A percentile compares a stretch with the other conserved stretches of the same genome.
Conservation (phyloP, 1,140 invertebrate genomes). For the Penaeus chinensis region DNA sequence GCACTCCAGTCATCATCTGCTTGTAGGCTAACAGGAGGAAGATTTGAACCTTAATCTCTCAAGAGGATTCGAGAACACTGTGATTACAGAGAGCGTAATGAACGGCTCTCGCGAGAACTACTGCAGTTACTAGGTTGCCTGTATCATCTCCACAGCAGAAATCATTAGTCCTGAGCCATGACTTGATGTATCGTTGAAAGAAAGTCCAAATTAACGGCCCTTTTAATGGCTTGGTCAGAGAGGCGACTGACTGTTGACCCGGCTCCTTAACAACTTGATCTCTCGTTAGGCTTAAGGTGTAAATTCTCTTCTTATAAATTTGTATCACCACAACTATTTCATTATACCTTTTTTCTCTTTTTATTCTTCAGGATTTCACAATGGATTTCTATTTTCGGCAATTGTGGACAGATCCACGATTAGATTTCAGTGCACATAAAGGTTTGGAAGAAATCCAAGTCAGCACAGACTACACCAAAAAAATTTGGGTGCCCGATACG, state of each 20-base stretch:
- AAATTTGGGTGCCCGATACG: slow-evolving; percentile 98
- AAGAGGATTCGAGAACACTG: slow-evolving; percentile 6
- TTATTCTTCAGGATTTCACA: slow-evolving; percentile 88
- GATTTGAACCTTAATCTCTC: slow-evolving; percentile 23
- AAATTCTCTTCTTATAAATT: slow-evolving; percentile 20
- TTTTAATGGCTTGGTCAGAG: too few species aligned
- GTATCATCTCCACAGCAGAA: slow-evolving; percentile 18
- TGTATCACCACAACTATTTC: slow-evolving; percentile 12
- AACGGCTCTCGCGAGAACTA: neutral
- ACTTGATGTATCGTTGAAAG: too few species aligned
- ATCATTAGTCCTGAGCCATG: slow-evolving; percentile 35
- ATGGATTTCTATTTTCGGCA: slow-evolving; percentile 99
- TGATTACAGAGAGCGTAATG: too few species aligned
- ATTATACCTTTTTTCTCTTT: slow-evolving; percentile 52
- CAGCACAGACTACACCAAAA: slow-evolving; percentile 94
- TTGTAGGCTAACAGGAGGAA: slow-evolving; percentile 36
- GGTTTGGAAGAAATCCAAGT: slow-evolving; percentile 85
- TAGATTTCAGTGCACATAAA: slow-evolving; percentile 87
- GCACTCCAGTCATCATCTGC: slow-evolving; percentile 13
- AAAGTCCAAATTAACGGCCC: too few species aligned
- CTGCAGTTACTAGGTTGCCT: slow-evolving; percentile 18
- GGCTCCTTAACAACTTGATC: slow-evolving; percentile 36
- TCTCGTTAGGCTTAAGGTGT: slow-evolving; percentile 41
- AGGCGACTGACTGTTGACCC: slow-evolving; percentile 3
- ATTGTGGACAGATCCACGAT: slow-evolving; percentile 95